Base-by-base conservation (phyloP, 2,888 invertebrate genomes). In the Rhimphoctona megacephalus region DNA sequence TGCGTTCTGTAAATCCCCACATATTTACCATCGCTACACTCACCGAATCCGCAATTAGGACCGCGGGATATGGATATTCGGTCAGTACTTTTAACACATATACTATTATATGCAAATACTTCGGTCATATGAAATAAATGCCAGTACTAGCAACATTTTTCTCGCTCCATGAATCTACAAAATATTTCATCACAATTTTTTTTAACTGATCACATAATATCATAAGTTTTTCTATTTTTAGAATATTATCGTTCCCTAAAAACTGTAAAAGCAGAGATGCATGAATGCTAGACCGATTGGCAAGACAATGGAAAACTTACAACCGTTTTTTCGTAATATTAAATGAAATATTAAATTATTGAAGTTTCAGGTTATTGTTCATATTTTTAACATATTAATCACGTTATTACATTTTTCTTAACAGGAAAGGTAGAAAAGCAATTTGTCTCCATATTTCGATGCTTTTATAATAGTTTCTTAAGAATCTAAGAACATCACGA, bases 21-120 rank as follows among this genome's bases (percentile, higher is more conserved):
- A 94, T 99, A 81, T 98, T 98, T 94, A 98, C 98, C 8, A 96
- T 99, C 90, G 98, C 98, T 70, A 99, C 99, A 19, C 95, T 99
- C 84, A 98, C 98, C 9, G 98, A 98, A 0, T 98, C 98, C 94
- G 98, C 98, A 69, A 95, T 95, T 88, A 94, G 97, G 81, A 95
- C 97, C 3, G 96, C 96, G 73, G 97, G 97, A 49, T 93, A 92
- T 25, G 97, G 97, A 72, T 97, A 97, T 94, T 96, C 97, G 46
- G 98, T 98, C 92, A 90, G 91, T 91, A 78, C 70, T 84, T 61
- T 33, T 8, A 8, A 61, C 22, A 3, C 54, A 54, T 43, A 11
- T 11, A 22, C 19, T 22, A 54, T 22, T n/a, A n/a, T 9, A 22
- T 22, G 7, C 9, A 22, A 54, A 22, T 43, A 43, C 43, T 54